Evolutionary conservation across 2,113 vertebrate genomes (phyloP), one percentile per base, ranked within the genome.

Genomic region (Platanista minor): DNA sequence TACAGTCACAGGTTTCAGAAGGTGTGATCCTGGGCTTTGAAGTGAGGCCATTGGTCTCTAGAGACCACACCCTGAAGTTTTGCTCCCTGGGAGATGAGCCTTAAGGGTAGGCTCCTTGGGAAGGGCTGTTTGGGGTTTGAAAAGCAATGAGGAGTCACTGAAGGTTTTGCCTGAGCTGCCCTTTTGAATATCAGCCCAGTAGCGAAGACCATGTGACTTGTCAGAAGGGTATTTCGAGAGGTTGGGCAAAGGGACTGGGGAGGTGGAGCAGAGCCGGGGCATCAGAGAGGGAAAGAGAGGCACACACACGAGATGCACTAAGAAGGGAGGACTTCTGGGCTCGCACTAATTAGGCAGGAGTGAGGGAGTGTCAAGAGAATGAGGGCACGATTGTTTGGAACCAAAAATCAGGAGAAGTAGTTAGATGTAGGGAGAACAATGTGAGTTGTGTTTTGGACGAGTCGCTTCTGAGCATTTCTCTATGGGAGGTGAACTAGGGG

Each of bases 271-370:
- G 6, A 12, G 29, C 23, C 0, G 13, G 7, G 77, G 59, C n/a
- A 4, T 0, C 0, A 43, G n/a, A 12, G 18, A 8, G 4, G 31
- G 57, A 8, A 23, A 13, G 20, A 31, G 39, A 66, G 20, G 43
- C 4, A 10, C 13, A 14, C 0, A 0, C 4, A 36, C 1, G 2
- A 49, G 18, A 6, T 8, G 11, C 29, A 5, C 10, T 15, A 1
- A 8, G 49, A 33, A 87, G 43, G 41, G 6, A 1, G 29, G 12
- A 23, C 5, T 20, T 33, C 8, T 8, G 41, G n/a, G 33, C 6
- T 87, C 18, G 1, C 10, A 0, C 9, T 3, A 15, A 5, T 6
- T 11, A n/a, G 17, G 9, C 11, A 11, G 69, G 13, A 27, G 31
- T 11, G 67, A 64, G 54, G 4, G 8, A 18, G 6, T 39, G 64